These are phyloP conservation scores for Anorthoa munda DNA, from an alignment of 2,888 invertebrate genomes.

Conservation along the genomic window DNA sequence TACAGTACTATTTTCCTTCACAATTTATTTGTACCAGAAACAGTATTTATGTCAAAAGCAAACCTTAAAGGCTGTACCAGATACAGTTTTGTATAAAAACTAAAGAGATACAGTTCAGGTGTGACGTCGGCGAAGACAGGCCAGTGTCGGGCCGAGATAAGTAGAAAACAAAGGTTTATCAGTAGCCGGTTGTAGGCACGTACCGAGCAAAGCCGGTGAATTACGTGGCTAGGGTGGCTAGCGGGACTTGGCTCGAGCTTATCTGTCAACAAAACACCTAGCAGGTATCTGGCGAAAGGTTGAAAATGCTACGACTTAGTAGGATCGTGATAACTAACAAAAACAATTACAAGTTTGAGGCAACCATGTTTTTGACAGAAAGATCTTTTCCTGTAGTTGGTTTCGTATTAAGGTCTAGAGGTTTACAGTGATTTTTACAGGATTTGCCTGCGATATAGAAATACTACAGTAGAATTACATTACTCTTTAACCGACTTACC, in stretches of 20 bases:
- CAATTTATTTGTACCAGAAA: neutral
- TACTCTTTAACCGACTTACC: no score
- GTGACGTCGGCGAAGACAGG: conserved; percentile 70
- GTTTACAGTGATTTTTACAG: neutral
- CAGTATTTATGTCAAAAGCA: neutral
- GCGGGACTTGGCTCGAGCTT: conserved; percentile 82
- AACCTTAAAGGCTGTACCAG: conserved; percentile 10
- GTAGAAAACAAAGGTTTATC: conserved; percentile 84
- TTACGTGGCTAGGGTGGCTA: conserved; percentile 75
- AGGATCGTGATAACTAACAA: conserved; percentile 45
- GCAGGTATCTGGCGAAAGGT: conserved; percentile 71
- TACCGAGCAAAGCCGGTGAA: conserved; percentile 80
- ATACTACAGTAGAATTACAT: neutral
- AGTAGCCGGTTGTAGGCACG: conserved; percentile 76
- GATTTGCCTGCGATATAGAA: neutral
- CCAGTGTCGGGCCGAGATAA: conserved; percentile 79
- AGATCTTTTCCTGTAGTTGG: conserved; percentile 19
- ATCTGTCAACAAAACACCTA: conserved; percentile 85
- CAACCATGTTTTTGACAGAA: conserved; percentile 13
- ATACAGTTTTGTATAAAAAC: conserved; percentile 50
- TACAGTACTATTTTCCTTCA: conserved; percentile 6
- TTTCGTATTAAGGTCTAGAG: neutral
- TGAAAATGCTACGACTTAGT: conserved; percentile 50
- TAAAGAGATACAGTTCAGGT: conserved; percentile 76
- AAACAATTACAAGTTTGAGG: conserved; percentile 38